Evolutionary conservation across 2,888 invertebrate species (phyloP), one percentile per base, ranked within the genome.

Genomic region (Oscheius sp.): DNA sequence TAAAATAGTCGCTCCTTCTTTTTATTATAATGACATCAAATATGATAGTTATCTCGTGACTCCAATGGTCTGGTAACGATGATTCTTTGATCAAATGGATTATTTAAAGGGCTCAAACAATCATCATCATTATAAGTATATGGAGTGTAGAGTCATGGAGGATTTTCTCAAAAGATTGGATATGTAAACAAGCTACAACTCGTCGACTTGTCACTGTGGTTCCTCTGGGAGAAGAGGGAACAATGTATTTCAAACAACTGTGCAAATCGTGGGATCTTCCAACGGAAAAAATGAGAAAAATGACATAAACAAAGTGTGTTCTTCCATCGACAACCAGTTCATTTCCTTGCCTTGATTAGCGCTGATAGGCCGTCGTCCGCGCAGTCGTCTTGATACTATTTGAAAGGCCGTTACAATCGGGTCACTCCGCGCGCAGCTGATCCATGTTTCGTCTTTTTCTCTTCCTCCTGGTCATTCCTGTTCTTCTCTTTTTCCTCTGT

Each of bases 341-440:
- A 20, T 14, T 9, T 36, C 36, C 8, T 22, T 24, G 20, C 24
- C 12, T 17, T 47, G 47, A 47, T 47, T 47, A 47, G 47, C 12
- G 47, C 47, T 47, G 54, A 20, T n/a, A n/a, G 9, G 33, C 33
- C 54, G 30, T 32, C 51, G n/a, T 33, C 33, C 54, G 54, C 54
- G 33, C 54, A 12, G 51, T n/a, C 30, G 54, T 32, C 54, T n/a
- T 54, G 54, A 54, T 54, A 54, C 54, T 54, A 54, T 54, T 54
- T 33, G n/a, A 17, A 54, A 33, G 54, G 54, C 33, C n/a, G 54
- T n/a, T 17, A 54, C 30, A 32, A 54, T 54, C 54, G 54, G 54
- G 54, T 54, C 54, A 54, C 33, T 54, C 14, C 26, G 28, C 30
- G 12, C 26, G 14, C 32, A 17, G 54, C 20, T 33, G n/a, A 17